Percentiles rank a stretch among this genome's conserved stretches.
phyloP scores from a whole-genome alignment of 2,888 invertebrate species.

The Amphiduros pacificus region DNA sequence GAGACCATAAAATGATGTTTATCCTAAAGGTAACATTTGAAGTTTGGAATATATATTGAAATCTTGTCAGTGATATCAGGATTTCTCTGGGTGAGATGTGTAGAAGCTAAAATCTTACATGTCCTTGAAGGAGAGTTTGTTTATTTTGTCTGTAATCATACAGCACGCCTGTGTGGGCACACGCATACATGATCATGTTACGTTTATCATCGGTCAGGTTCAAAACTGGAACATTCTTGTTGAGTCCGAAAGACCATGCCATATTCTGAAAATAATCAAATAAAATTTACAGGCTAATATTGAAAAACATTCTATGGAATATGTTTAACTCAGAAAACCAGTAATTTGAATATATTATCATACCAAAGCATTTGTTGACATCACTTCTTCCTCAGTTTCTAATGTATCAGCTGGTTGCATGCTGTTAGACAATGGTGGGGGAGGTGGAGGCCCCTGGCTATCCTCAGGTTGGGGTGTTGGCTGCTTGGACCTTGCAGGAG shows the following conservation, averaged over 20 bases:
- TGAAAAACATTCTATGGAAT: too few relatives aligned
- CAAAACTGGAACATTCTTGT: constrained; percentile 65
- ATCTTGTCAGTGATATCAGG: background rate
- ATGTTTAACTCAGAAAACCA: too few relatives aligned
- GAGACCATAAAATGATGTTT: too few relatives aligned
- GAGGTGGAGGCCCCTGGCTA: too few relatives aligned
- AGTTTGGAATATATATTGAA: too few relatives aligned
- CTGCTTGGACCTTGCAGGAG: background rate
- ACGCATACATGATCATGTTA: constrained; percentile 67
- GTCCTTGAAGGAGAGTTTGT: constrained; percentile 71
- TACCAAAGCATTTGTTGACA: too few relatives aligned
- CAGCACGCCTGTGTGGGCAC: constrained; percentile 68
- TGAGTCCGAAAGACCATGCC: constrained; percentile 70
- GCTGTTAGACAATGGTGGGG: too few relatives aligned
- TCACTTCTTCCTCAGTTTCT: too few relatives aligned
- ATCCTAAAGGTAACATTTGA: too few relatives aligned
- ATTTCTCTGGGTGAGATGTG: constrained; percentile 20
- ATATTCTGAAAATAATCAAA: constrained; percentile 23
- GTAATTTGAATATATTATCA: too few relatives aligned
- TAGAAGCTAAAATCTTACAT: constrained; percentile 65
- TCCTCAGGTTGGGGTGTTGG: background rate
- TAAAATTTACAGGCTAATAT: background rate
- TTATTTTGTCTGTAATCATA: constrained; percentile 68
- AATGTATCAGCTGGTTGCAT: too few relatives aligned
- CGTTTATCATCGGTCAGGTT: constrained; percentile 66